Conservation (phyloP, 2,888 invertebrate genomes). For the Oscheius sp. region DNA sequence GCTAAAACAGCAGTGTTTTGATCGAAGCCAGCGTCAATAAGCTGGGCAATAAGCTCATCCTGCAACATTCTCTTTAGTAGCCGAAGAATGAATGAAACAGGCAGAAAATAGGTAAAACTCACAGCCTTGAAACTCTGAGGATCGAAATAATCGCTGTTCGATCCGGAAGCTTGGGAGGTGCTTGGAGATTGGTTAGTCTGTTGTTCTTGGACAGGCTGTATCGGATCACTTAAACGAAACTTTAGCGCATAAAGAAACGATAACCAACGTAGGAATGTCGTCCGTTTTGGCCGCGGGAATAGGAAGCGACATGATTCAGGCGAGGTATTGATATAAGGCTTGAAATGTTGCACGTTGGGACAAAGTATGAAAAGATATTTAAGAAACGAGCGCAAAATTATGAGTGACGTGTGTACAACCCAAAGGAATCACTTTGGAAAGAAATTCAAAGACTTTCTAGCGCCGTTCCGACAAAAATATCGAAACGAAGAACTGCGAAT, state of each 20-base stretch:
- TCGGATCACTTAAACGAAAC: conserved; percentile 6
- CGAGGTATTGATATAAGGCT: no score
- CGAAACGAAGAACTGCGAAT: no score
- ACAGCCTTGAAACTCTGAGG: conserved; percentile 15
- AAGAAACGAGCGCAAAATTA: no score
- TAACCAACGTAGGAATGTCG: conserved; percentile 19
- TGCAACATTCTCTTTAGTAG: background rate
- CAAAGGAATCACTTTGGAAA: no score
- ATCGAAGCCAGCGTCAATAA: conserved; percentile 64
- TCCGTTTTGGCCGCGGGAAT: background rate
- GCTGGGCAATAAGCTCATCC: conserved; percentile 47
- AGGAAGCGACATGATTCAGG: background rate
- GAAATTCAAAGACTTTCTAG: no score
- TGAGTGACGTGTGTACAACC: no score
- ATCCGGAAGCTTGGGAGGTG: background rate
- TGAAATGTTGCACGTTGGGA: no score
- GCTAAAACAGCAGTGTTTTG: conserved; percentile 57
- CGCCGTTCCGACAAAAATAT: no score
- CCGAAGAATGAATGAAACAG: background rate
- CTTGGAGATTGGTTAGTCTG: background rate
- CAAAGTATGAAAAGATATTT: no score
- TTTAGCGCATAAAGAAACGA: background rate
- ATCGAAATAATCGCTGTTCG: background rate
- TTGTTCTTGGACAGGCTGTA: conserved; percentile 1
- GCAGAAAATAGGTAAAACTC: background rate